Base-by-base conservation (phyloP, 2,888 invertebrate species). In the Hypomecis atomaria region DNA sequence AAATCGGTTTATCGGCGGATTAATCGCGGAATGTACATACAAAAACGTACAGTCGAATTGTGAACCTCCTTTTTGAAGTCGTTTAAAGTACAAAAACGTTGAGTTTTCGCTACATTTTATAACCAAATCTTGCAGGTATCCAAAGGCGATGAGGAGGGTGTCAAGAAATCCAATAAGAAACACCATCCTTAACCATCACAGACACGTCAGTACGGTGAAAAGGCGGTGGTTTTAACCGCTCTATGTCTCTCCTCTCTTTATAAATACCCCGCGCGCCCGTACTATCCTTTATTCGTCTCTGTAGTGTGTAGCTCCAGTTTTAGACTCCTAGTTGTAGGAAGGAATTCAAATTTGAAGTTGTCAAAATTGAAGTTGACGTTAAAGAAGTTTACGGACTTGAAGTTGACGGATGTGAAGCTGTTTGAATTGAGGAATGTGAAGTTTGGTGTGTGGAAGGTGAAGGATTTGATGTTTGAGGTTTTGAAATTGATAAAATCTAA, bases 61-160 rank as follows among this genome's bases (percentile, higher is more conserved):
- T 2, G 23, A 23, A 23, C 3, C 1, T 23, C 23, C 23, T 23
- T 23, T 23, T 3, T 23, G 23, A 23, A 23, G 23, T 23, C 3
- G 23, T 23, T 23, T 23, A 23, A 23, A 23, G 23, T 23, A 23
- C 23, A 23, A 23, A 23, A 23, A 1, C 23, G 23, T 23, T 23
- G 1, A 40, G 40, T 4, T 9, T 40, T 40, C 4, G 7, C 6
- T 9, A 40, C 10, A 10, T 3, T 40, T 7, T 10, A 9, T 8
- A 40, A 40, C 8, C 40, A 40, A 7, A 6, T 7, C 40, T 57
- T 49, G 0, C 73, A 91, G 91, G 87, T 92, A 42, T 86, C 92
- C 47, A 90, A 89, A 72, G 94, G 95, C 67, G 96, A 97, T 77
- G 97, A 97, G 83, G 97, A 97, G 83, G 96, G 97, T 82, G 95